These are phyloP conservation scores for Cantharis lateralis DNA, from an alignment of 2,888 invertebrate species.

Conservation along the genomic window DNA sequence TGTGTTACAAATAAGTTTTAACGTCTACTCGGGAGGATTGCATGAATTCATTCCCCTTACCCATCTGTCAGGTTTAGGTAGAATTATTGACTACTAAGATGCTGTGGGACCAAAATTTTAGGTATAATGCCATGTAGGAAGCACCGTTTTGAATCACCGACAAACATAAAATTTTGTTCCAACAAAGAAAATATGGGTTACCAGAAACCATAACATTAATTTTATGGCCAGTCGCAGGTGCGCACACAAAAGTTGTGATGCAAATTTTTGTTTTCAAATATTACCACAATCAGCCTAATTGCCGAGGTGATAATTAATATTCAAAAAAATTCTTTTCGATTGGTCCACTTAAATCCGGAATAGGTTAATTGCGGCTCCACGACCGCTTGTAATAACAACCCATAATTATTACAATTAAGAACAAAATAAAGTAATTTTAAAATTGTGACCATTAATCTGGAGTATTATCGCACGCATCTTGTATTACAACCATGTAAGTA, in stretches of 20 bases:
- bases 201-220: neutral
- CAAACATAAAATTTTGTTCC: neutral
- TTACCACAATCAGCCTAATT: neutral
- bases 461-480: neutral
- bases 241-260: neutral
- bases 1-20: constrained; percentile 29
- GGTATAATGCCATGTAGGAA: neutral
- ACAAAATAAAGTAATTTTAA: neutral
- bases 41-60: constrained; percentile 16
- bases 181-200: neutral
- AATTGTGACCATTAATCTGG: neutral
- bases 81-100: constrained; percentile 8
- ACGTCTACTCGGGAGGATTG: constrained; percentile 20
- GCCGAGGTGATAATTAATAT: neutral
- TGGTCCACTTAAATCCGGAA: neutral
- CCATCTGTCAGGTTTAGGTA: constrained; percentile 22
- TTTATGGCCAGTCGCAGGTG: neutral
- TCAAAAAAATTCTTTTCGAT: neutral
- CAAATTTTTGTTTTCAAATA: neutral
- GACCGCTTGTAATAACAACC: neutral
- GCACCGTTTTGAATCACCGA: neutral
- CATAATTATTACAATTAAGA: neutral
- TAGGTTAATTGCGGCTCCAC: neutral
- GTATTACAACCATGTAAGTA: neutral
- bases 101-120: constrained; percentile 12